phyloP scores from a whole-genome alignment of 2,113 vertebrate genomes.

The Prolemur simus region DNA sequence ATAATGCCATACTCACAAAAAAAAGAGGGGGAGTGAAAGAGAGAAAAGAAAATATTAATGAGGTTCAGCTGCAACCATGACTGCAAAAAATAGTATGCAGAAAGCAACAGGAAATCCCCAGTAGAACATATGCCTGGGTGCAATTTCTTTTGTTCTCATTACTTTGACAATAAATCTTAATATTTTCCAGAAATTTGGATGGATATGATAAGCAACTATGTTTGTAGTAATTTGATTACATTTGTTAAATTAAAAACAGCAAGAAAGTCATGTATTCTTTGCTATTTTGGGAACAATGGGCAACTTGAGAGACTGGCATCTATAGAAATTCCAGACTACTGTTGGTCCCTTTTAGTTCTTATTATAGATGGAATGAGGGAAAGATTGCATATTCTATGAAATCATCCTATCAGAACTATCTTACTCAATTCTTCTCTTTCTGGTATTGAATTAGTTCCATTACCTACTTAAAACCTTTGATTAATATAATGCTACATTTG shows the following conservation, averaged over 20 bases:
- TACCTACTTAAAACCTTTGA: background rate
- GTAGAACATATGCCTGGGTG: background rate
- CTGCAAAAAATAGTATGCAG: background rate
- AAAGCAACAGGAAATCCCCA: constrained; percentile 30
- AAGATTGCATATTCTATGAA: background rate
- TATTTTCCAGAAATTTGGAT: constrained; percentile 71
- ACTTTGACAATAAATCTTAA: constrained; percentile 67
- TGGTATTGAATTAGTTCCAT: background rate
- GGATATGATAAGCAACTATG: constrained; percentile 50
- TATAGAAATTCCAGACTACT: constrained; percentile 32
- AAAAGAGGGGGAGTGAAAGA: background rate
- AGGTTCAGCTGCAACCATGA: background rate
- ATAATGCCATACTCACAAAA: background rate
- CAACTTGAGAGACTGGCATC: background rate
- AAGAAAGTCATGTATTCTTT: background rate
- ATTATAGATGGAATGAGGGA: background rate
- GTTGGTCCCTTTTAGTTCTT: background rate
- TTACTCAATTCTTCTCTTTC: background rate
- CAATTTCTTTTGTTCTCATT: constrained; percentile 51
- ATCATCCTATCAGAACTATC: background rate
- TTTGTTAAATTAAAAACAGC: constrained; percentile 58
- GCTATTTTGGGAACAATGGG: background rate
- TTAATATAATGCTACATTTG: background rate
- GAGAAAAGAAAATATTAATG: background rate
- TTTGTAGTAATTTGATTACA: constrained; percentile 50